Evolutionary conservation across 1,140 invertebrate species (phyloP).

Genomic region (Nylanderia fulva): DNA sequence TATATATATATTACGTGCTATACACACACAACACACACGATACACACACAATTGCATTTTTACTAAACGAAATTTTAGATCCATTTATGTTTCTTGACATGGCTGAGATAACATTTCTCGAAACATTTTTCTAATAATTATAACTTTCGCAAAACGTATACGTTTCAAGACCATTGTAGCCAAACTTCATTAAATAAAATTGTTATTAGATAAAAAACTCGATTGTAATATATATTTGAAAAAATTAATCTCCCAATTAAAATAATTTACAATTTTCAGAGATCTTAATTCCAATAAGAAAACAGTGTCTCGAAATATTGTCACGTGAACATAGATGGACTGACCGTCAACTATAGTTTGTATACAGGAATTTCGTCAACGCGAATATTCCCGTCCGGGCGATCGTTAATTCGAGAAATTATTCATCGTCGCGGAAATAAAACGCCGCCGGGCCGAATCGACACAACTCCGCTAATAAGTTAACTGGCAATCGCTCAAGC

Average conservation of each 20-base stretch:
- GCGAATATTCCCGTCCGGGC: constrained; percentile 22
- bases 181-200: too few relatives aligned
- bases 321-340: not conserved
- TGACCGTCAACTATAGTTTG: not conserved
- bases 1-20: constrained; percentile 5
- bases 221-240: too few relatives aligned
- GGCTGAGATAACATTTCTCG: not conserved
- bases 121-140: not conserved
- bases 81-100: constrained; percentile 30
- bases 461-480: constrained; percentile 59
- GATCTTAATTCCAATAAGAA: not conserved
- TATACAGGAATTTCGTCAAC: constrained; percentile 6
- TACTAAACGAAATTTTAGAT: constrained; percentile 28
- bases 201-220: too few relatives aligned
- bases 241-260: too few relatives aligned
- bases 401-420: constrained; percentile 52
- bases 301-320: not conserved
- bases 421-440: constrained; percentile 47
- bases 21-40: not conserved
- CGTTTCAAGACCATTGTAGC: not conserved
- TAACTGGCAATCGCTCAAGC: constrained; percentile 56
- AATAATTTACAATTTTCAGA: too few relatives aligned
- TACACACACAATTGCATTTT: not conserved
- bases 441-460: constrained; percentile 46
- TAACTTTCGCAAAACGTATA: not conserved